These are phyloP conservation scores for Drosophila arizonae DNA, from an alignment of 1,140 invertebrate genomes.

Conservation along the genomic window DNA sequence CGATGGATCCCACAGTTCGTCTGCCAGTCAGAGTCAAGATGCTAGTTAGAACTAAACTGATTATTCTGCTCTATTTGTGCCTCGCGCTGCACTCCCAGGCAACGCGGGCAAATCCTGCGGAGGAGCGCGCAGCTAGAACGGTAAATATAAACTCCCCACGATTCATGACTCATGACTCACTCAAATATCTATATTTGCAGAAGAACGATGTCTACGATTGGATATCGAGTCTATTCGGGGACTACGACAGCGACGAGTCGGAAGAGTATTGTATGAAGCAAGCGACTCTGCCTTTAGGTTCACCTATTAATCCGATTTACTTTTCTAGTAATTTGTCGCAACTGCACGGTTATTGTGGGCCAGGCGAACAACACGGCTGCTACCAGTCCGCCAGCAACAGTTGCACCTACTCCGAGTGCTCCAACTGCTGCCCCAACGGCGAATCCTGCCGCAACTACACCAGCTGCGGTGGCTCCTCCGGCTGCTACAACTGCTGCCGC, in stretches of 20 bases:
- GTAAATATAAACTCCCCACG: conserved; percentile 8
- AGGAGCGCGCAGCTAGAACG: conserved; percentile 13
- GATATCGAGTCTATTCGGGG: conserved; percentile 31
- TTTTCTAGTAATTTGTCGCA: conserved; percentile 53
- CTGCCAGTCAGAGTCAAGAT: conserved; percentile 52
- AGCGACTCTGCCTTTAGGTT: not conserved
- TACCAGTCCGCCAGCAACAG: not conserved
- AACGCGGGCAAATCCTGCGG: conserved; percentile 19
- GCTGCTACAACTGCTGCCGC: not conserved
- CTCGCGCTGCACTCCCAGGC: conserved; percentile 14
- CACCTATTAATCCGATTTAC: not conserved
- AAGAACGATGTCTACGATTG: conserved; percentile 39
- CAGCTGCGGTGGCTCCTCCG: not conserved
- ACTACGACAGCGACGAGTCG: conserved; percentile 26
- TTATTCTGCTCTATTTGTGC: conserved; percentile 25
- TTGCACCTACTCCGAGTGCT: not conserved
- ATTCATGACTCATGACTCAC: not conserved
- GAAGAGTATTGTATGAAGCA: conserved; percentile 48
- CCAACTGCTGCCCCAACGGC: not conserved
- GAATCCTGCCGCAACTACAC: not conserved
- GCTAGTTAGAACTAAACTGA: conserved; percentile 36
- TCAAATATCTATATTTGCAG: conserved; percentile 14
- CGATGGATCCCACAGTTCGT: not conserved
- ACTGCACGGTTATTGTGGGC: conserved; percentile 61
- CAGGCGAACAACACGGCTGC: conserved; percentile 7